Conservation (phyloP, 2,888 invertebrate genomes). For the Arenicola marina region DNA sequence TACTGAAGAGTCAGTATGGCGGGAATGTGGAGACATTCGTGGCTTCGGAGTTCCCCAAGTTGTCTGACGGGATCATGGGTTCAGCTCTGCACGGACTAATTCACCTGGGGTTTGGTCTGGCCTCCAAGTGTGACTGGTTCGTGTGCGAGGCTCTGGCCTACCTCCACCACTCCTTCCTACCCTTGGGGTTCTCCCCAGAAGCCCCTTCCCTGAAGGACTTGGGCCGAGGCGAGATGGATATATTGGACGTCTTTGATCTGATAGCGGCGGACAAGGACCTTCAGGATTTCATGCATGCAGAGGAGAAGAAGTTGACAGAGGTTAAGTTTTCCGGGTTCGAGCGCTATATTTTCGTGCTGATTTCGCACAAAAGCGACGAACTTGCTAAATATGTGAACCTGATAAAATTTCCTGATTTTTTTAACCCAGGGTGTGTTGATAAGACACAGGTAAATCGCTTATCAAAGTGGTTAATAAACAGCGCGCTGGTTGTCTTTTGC, state of each 20-base stretch:
- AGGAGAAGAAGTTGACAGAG: background rate
- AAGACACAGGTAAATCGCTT: background rate
- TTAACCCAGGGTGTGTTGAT: no score
- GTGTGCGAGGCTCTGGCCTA: conserved; percentile 4
- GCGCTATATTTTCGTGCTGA: background rate
- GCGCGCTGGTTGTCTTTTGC: conserved; percentile 16
- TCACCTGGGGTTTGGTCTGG: background rate
- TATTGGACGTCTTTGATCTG: background rate
- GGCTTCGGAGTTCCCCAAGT: background rate
- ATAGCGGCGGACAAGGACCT: background rate
- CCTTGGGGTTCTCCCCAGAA: background rate
- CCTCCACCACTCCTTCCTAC: background rate
- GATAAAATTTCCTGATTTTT: conserved; percentile 6
- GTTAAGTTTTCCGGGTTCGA: background rate
- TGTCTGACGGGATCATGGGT: background rate
- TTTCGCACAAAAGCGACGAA: background rate
- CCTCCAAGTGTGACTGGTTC: background rate
- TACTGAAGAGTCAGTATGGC: background rate
- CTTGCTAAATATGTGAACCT: background rate
- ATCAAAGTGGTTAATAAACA: conserved; percentile 16
- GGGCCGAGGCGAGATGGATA: background rate
- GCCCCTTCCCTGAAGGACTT: background rate
- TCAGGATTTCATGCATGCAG: background rate
- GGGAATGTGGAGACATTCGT: background rate
- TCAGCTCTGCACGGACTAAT: conserved; percentile 1